Evolutionary conservation across 2,113 vertebrate genomes (phyloP), one percentile per base, ranked within the genome.

Genomic region (Onychostoma macrolepis): DNA sequence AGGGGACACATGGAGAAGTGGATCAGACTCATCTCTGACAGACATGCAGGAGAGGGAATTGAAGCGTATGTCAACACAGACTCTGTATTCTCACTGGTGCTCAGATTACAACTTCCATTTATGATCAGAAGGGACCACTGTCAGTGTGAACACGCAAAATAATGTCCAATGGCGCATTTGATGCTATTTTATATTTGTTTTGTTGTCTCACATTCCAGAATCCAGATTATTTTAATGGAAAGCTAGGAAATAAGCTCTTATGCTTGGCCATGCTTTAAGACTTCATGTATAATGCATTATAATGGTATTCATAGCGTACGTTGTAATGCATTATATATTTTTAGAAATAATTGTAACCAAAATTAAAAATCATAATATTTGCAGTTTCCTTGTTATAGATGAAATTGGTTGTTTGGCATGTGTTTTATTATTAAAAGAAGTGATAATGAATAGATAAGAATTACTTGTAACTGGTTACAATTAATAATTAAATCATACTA

Each of bases 1-100:
- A 63, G 80, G 80, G 80, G 61, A 82, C 80, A 82, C 26, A 45
- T 30, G 56, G 58, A 82, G 80, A 65, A 38, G 9, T 82, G 24
- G 17, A 82, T 43, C 36, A 82, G 38, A 82, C 58, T 82, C 80
- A 19, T 69, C 38, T 65, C 80, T 82, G 36, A 72, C 77, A 58
- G 56, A 78, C 72, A 17, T n/a, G 24, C 41, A 26, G 74, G 41
- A 76, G 6, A 76, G 38, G 74, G 43, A 77, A 28, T 28, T 76
- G 41, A 48, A 76, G 41, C 41, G n/a, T 76, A 45, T 76, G 74
- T 48, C 74, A 72, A 76, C 74, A n/a, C 74, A 38, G 69, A 72
- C 69, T 38, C 33, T 72, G 69, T 24, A 72, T 72, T 72, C 33
- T 72, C 36, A 72, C 69, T 72, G 5, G 19, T 77, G 74, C 43